phyloP scores from a whole-genome alignment of 2,113 vertebrate species.

The Tor tambroides region DNA sequence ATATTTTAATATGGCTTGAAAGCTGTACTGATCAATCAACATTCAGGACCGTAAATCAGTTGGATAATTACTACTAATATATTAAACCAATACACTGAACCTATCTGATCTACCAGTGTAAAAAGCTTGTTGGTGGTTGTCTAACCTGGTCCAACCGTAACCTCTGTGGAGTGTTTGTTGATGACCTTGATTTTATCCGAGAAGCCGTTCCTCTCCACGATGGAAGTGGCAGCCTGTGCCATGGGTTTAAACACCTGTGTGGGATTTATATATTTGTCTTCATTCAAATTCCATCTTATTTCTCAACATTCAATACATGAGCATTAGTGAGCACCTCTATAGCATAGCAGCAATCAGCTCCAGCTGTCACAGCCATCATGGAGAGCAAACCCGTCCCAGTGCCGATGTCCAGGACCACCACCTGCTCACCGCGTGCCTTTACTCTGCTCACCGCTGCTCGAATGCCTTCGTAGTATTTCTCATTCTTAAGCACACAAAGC shows the following conservation, averaged over 20 bases:
- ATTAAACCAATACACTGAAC: not conserved
- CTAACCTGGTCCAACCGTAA: slow-evolving; percentile 90
- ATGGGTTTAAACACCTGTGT: slow-evolving; percentile 95
- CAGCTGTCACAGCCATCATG: slow-evolving; percentile 94
- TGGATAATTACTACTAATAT: not conserved
- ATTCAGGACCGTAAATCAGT: not conserved
- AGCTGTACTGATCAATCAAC: not conserved
- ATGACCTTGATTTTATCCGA: slow-evolving; percentile 91
- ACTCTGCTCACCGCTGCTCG: slow-evolving; percentile 86
- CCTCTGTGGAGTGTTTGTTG: slow-evolving; percentile 96
- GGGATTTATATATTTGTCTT: not conserved
- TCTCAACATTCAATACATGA: not conserved
- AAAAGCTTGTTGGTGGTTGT: not conserved
- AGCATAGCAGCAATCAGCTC: slow-evolving; percentile 94
- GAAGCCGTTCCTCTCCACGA: slow-evolving; percentile 91
- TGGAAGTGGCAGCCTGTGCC: slow-evolving; percentile 87
- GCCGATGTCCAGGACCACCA: slow-evolving; percentile 91
- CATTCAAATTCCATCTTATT: not conserved
- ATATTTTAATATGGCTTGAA: not conserved
- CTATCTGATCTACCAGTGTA: too few relatives aligned
- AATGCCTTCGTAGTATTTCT: slow-evolving; percentile 92
- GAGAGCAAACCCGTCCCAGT: slow-evolving; percentile 95
- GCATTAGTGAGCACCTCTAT: slow-evolving; percentile 82
- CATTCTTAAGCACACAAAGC: slow-evolving; percentile 77
- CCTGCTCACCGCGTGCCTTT: slow-evolving; percentile 84